phyloP scores from a whole-genome alignment of 2,888 invertebrate species.

The Pocota personata region DNA sequence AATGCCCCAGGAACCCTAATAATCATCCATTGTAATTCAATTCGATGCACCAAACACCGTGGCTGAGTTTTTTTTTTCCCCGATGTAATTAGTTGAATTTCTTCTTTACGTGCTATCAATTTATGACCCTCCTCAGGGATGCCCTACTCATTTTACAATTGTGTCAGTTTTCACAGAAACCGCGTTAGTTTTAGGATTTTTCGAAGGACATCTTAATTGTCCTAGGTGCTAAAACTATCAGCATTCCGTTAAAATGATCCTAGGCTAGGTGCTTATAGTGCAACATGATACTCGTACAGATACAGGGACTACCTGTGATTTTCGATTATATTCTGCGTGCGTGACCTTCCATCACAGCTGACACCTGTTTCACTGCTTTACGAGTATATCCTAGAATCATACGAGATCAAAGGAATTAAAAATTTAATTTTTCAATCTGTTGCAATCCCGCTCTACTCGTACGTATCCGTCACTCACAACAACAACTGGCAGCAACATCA shows the following conservation, averaged over 20 bases:
- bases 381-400: not conserved
- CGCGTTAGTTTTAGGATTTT: constrained; percentile 4
- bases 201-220: constrained; percentile 54
- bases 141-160: not conserved
- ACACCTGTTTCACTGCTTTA: constrained; percentile 52
- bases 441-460: constrained; percentile 46
- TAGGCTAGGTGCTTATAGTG: not conserved
- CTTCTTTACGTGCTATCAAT: constrained; percentile 32
- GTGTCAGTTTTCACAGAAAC: constrained; percentile 63
- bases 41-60: constrained; percentile 40
- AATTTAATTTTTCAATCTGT: constrained; percentile 73
- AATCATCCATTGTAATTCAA: constrained; percentile 54
- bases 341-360: constrained; percentile 52
- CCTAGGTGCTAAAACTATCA: constrained; percentile 23
- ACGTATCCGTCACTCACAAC: constrained; percentile 65
- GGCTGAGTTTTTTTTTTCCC: not conserved
- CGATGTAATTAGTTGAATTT: constrained; percentile 55
- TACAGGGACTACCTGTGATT: not conserved
- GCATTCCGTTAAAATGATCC: not conserved
- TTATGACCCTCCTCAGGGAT: constrained; percentile 31
- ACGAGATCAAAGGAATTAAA: constrained; percentile 66
- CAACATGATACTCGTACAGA: no score
- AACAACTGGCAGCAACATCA: constrained; percentile 59
- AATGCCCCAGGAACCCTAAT: constrained; percentile 40
- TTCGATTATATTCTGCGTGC: not conserved